These are phyloP conservation scores for Protobothrops mucrosquamatus DNA, from an alignment of 2,113 vertebrate species.

Conservation along the genomic window DNA sequence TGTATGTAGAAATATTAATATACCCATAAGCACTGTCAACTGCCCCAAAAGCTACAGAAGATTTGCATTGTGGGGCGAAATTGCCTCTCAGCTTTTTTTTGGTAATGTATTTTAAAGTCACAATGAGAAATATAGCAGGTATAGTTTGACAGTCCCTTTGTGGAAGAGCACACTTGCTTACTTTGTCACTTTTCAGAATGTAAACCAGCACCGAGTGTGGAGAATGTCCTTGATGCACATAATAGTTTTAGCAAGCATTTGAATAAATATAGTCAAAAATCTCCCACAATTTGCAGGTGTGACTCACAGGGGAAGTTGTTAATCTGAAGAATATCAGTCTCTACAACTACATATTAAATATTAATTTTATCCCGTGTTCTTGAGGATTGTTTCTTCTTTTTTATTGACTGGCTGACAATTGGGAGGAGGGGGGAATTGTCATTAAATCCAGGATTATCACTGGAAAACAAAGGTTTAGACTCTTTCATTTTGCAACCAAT, in stretches of 20 bases:
- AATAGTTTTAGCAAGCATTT: slow-evolving; percentile 48
- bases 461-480: background rate
- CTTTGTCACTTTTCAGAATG: background rate
- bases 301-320: slow-evolving; percentile 40
- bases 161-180: background rate
- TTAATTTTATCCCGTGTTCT: slow-evolving; percentile 41
- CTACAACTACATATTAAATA: slow-evolving; percentile 20
- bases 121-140: background rate
- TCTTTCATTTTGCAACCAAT: slow-evolving; percentile 17
- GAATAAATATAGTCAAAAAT: slow-evolving; percentile 33
- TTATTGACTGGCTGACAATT: slow-evolving; percentile 18
- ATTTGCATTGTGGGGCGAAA: background rate
- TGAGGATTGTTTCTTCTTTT: background rate
- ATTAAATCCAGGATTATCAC: background rate
- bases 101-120: background rate
- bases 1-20: background rate
- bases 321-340: slow-evolving; percentile 38
- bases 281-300: slow-evolving; percentile 49
- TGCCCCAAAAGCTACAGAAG: background rate
- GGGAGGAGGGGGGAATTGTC: background rate
- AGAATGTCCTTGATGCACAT: background rate
- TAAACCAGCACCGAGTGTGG: background rate
- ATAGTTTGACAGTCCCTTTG: background rate
- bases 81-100: background rate
- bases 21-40: too few species aligned